Conservation (phyloP, 2,888 invertebrate genomes). For the Netelia virgata region DNA sequence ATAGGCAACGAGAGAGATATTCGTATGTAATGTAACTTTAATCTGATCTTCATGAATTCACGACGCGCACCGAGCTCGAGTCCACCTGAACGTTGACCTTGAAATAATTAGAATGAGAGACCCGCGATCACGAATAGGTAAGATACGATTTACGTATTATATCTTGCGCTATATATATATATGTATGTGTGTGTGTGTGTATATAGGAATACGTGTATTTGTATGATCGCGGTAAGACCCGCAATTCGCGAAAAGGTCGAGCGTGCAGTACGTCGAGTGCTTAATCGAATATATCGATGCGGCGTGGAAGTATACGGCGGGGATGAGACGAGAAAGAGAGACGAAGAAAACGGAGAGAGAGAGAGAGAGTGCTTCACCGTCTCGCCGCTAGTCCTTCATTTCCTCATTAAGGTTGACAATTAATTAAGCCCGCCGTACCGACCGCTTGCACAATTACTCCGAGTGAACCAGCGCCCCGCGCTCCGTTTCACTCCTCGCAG, state of each 20-base stretch:
- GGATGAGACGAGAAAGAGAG: constrained; percentile 15
- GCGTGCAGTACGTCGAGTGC: constrained; percentile 64
- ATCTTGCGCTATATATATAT: background rate
- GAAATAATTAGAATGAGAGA: constrained; percentile 70
- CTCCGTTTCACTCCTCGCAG: constrained; percentile 49
- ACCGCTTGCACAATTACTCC: constrained; percentile 66
- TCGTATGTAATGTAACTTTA: constrained; percentile 50
- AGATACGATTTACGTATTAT: constrained; percentile 35
- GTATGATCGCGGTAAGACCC: constrained; percentile 45
- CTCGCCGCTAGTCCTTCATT: constrained; percentile 64
- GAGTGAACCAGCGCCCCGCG: constrained; percentile 47
- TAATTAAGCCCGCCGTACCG: constrained; percentile 66
- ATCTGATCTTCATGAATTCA: constrained; percentile 54
- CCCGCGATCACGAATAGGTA: constrained; percentile 59
- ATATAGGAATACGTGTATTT: background rate
- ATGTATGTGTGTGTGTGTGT: background rate
- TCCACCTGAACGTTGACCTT: constrained; percentile 69
- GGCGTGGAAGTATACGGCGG: constrained; percentile 30
- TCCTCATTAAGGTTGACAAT: constrained; percentile 72
- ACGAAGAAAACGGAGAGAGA: background rate
- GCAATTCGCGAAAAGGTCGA: constrained; percentile 61
- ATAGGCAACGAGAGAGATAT: constrained; percentile 46
- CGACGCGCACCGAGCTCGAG: constrained; percentile 40
- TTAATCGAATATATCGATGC: constrained; percentile 67
- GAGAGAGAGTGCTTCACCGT: constrained; percentile 47